These are phyloP conservation scores for Plecturocebus donacophilus DNA, from an alignment of 2,113 vertebrate species.

Conservation along the genomic window DNA sequence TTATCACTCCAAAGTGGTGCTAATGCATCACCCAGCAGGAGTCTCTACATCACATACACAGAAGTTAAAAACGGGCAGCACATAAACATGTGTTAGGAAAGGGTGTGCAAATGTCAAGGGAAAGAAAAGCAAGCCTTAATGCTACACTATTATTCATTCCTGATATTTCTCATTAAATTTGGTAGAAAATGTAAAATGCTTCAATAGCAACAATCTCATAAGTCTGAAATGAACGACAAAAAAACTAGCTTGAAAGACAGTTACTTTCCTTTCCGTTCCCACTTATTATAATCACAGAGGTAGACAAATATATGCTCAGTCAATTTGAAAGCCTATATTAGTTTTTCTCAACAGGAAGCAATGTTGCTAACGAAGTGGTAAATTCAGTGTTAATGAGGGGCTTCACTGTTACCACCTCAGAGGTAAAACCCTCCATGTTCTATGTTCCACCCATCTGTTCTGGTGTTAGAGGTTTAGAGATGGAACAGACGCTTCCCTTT, in stretches of 20 bases:
- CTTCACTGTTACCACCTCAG: slow-evolving; percentile 98
- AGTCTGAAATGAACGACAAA: background rate
- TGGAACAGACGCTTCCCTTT: slow-evolving; percentile 96
- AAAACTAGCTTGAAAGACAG: slow-evolving; percentile 61
- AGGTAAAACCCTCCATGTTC: slow-evolving; percentile 96
- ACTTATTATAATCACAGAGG: slow-evolving; percentile 81
- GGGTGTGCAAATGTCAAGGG: slow-evolving; percentile 73
- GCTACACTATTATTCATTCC: background rate
- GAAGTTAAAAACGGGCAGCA: slow-evolving; percentile 90
- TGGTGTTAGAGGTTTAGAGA: slow-evolving; percentile 94
- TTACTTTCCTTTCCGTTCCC: slow-evolving; percentile 65
- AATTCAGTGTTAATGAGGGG: slow-evolving; percentile 99
- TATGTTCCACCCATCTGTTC: slow-evolving; percentile 97
- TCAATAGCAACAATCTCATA: slow-evolving; percentile 4
- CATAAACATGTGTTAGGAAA: slow-evolving; percentile 80
- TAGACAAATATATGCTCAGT: slow-evolving; percentile 88
- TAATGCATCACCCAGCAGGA: slow-evolving; percentile 93
- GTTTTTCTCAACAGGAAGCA: slow-evolving; percentile 97
- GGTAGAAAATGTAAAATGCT: background rate
- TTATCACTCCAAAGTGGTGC: slow-evolving; percentile 94
- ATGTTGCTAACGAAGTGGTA: slow-evolving; percentile 99
- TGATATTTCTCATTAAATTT: background rate
- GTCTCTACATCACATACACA: slow-evolving; percentile 83
- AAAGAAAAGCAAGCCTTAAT: slow-evolving; percentile 54
- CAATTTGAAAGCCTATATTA: slow-evolving; percentile 90